Evolutionary conservation across 2,888 invertebrate genomes (phyloP).

Genomic region (Xanthia icteritia): DNA sequence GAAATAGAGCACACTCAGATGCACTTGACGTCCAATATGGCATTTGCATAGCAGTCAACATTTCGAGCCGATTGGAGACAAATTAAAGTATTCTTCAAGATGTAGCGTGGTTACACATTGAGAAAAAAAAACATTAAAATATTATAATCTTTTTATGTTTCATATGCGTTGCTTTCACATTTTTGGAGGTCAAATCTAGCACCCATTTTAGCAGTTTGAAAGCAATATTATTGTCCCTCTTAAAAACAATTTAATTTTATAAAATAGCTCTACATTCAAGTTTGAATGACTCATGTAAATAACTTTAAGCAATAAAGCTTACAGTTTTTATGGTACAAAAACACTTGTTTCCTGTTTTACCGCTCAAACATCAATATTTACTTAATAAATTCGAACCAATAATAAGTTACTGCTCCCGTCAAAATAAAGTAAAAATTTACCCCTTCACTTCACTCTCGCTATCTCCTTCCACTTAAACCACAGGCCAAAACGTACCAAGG

Average conservation of each 20-base stretch:
- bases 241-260: neutral
- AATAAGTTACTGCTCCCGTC: too few species aligned
- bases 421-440: too few species aligned
- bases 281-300: neutral
- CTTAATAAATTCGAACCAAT: too few species aligned
- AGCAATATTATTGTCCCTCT: neutral
- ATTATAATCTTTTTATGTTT: neutral
- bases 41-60: conserved; percentile 73
- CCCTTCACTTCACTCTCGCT: conserved; percentile 8
- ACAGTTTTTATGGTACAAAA: neutral
- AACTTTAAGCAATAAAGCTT: neutral
- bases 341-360: neutral
- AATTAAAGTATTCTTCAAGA: conserved; percentile 73
- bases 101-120: conserved; percentile 46
- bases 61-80: conserved; percentile 77
- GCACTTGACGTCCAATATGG: conserved; percentile 73
- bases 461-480: conserved; percentile 37
- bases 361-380: neutral
- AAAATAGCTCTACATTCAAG: neutral
- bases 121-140: neutral
- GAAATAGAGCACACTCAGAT: conserved; percentile 32
- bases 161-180: neutral
- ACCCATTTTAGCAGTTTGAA: neutral
- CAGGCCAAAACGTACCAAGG: conserved; percentile 64
- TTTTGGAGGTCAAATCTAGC: neutral